Evolutionary conservation across 1,140 invertebrate species (phyloP).

Genomic region (Glomeris maerens): DNA sequence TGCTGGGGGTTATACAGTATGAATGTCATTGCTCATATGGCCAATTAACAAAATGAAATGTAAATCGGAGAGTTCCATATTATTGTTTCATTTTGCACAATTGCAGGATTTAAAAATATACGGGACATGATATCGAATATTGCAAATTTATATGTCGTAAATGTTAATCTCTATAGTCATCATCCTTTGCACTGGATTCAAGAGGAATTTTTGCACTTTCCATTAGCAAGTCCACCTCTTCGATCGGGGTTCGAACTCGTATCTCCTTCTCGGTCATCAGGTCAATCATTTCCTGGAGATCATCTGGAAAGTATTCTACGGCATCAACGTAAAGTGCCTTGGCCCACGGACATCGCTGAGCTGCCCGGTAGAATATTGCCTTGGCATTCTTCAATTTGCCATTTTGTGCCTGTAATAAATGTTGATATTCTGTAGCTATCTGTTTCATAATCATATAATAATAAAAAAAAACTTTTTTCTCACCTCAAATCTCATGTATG

Average conservation of each 20-base stretch:
- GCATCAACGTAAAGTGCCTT: constrained; percentile 35
- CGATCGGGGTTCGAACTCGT: constrained; percentile 30
- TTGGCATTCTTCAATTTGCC: constrained; percentile 23
- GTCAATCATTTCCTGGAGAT: constrained; percentile 29
- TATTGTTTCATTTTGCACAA: too few species aligned
- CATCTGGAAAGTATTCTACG: constrained; percentile 25
- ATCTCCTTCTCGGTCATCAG: constrained; percentile 35
- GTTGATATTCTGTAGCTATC: neutral
- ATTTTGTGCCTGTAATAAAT: constrained; percentile 20
- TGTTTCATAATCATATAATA: constrained; percentile 1
- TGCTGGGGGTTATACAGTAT: too few species aligned
- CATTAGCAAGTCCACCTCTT: constrained; percentile 33
- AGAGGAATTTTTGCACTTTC: constrained; percentile 10
- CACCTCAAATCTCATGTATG: constrained; percentile 22
- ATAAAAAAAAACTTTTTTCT: neutral
- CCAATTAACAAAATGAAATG: too few species aligned
- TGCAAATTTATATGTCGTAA: too few species aligned
- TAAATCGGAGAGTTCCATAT: too few species aligned
- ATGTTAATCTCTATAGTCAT: too few species aligned
- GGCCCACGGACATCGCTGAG: constrained; percentile 33
- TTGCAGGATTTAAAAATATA: too few species aligned
- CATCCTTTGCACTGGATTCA: too few species aligned
- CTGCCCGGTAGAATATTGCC: constrained; percentile 31
- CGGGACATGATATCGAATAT: too few species aligned
- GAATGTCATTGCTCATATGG: too few species aligned